Conservation (phyloP, 2,797 vertebrate species). For the Halcyon leucocephala region DNA sequence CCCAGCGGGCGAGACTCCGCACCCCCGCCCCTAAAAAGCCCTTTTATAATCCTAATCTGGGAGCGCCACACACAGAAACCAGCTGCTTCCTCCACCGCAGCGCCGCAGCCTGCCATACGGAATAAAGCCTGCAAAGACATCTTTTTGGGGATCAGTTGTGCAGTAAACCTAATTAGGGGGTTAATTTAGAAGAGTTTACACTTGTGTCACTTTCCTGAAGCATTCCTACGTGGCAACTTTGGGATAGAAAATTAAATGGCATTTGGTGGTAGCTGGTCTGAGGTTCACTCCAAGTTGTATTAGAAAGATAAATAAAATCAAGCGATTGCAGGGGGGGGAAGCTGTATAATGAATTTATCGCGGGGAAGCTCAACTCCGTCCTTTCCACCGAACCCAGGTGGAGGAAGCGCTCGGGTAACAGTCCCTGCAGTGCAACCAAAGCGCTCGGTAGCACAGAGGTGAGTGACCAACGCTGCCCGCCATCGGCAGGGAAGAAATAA, state of each 20-base stretch:
- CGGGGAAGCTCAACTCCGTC: background rate
- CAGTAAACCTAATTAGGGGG: background rate
- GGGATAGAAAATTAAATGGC: background rate
- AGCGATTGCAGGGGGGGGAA: background rate
- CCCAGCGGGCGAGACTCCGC: background rate
- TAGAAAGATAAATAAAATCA: background rate
- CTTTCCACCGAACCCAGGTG: background rate
- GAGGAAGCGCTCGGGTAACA: background rate
- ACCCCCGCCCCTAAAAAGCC: conserved; percentile 29
- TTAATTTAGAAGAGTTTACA: background rate
- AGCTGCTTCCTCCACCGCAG: conserved; percentile 23
- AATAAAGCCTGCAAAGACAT: background rate
- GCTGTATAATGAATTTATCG: background rate
- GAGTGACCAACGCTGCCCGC: background rate
- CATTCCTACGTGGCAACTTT: background rate
- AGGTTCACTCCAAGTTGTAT: background rate
- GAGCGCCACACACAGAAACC: conserved; percentile 27
- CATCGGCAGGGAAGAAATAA: background rate
- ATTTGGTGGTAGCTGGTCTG: background rate
- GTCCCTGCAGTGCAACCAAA: background rate
- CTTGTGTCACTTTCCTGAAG: background rate
- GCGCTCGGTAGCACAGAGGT: background rate
- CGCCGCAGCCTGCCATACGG: background rate
- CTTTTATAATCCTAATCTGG: conserved; percentile 59
- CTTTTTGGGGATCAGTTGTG: background rate